Evolutionary conservation across 2,888 invertebrate species (phyloP).

Genomic region (Phengaris arion): DNA sequence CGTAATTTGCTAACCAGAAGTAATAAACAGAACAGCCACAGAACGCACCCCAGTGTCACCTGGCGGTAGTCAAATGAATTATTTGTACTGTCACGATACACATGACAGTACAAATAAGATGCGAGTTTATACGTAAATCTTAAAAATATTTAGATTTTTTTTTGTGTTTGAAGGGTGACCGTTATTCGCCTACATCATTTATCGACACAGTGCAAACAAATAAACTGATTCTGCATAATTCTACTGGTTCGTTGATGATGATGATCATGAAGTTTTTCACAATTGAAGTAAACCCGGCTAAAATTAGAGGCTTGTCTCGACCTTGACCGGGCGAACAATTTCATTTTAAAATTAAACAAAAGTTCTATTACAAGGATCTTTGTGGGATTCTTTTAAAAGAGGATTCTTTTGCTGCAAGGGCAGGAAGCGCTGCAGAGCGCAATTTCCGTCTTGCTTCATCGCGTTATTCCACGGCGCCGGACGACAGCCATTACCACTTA

Average conservation of each 20-base stretch:
- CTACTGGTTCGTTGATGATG: neutral
- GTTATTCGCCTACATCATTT: too few species aligned
- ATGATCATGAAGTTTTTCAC: neutral
- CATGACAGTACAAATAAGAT: neutral
- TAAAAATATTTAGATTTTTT: too few species aligned
- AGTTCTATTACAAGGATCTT: slow-evolving; percentile 6
- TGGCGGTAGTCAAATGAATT: neutral
- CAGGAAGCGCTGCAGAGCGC: slow-evolving; percentile 16
- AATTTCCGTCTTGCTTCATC: slow-evolving; percentile 24
- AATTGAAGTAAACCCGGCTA: neutral
- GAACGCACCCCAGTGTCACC: neutral
- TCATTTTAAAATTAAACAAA: slow-evolving; percentile 8
- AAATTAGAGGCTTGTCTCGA: neutral
- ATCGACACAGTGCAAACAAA: too few species aligned
- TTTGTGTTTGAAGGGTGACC: too few species aligned
- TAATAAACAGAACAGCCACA: neutral
- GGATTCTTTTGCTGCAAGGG: slow-evolving; percentile 7
- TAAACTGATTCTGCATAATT: too few species aligned
- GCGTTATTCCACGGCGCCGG: neutral
- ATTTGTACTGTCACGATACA: neutral
- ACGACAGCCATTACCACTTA: slow-evolving; percentile 4
- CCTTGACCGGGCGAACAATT: slow-evolving; percentile 4
- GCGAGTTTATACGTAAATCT: neutral
- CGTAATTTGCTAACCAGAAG: neutral
- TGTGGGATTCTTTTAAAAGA: slow-evolving; percentile 15